A percentile compares a stretch with the other conserved stretches of the same genome.
phyloP scores from a whole-genome alignment of 92 coral and sea anemone species.

The Siderastrea radians region DNA sequence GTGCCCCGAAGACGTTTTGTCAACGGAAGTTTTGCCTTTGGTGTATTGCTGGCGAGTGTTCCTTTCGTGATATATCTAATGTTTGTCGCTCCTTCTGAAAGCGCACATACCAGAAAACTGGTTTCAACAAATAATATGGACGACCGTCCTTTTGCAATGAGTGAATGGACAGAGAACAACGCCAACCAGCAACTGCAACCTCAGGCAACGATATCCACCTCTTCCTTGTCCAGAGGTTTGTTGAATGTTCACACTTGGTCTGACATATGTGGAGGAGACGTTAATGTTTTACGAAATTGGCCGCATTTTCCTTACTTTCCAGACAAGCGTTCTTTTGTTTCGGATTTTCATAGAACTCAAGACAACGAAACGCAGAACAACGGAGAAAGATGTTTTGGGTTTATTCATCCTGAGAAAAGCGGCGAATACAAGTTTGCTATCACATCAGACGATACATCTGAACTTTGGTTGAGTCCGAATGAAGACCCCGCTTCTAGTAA shows the following conservation, averaged over 20 bases:
- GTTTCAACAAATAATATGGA: conserved; percentile 13
- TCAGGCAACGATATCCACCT: not conserved
- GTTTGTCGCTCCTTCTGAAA: not conserved
- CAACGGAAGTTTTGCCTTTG: not conserved
- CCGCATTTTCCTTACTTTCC: conserved; percentile 37
- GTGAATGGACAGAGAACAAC: not conserved
- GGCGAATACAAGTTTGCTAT: conserved; percentile 35
- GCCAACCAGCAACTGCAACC: not conserved
- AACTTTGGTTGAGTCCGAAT: conserved; percentile 39
- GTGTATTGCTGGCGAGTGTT: not conserved
- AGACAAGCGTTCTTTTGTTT: conserved; percentile 13
- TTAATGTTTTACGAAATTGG: conserved; percentile 4
- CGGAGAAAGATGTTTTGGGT: conserved; percentile 36
- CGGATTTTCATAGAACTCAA: not conserved
- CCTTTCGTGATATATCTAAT: conserved; percentile 4
- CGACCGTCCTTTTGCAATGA: not conserved
- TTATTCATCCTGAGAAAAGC: not conserved
- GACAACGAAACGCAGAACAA: not conserved
- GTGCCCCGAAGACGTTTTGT: not conserved
- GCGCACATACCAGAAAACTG: too few relatives aligned
- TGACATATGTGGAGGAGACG: not conserved
- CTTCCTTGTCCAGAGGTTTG: not conserved
- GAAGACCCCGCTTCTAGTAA: conserved; percentile 11
- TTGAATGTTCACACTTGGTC: conserved; percentile 21
- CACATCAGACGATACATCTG: conserved; percentile 43